Conservation (phyloP, 2,113 vertebrate genomes). For the Hyperopisus bebe region DNA sequence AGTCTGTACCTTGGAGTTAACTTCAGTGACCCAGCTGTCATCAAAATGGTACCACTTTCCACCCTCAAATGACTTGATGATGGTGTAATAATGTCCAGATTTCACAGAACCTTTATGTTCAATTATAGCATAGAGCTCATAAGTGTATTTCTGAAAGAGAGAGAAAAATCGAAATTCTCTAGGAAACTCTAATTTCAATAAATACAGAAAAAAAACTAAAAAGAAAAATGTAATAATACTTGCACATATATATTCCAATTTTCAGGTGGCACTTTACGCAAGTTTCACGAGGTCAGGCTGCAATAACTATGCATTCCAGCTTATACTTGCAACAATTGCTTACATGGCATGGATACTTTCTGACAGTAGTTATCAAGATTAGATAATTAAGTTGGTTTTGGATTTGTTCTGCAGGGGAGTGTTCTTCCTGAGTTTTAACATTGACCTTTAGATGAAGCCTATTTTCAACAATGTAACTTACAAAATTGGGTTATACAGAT, state of each 20-base stretch:
- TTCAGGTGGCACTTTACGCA: not conserved
- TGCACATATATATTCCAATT: not conserved
- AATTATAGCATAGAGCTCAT: conserved; percentile 54
- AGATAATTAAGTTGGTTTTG: too few relatives aligned
- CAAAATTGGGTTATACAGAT: too few relatives aligned
- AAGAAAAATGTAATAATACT: not conserved
- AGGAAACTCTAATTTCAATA: not conserved
- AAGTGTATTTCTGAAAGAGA: conserved; percentile 32
- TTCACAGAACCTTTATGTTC: conserved; percentile 44
- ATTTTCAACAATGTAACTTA: too few relatives aligned
- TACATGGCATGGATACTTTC: too few relatives aligned
- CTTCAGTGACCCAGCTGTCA: conserved; percentile 18
- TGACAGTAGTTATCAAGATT: too few relatives aligned
- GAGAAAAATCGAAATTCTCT: not conserved
- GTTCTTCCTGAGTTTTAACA: too few relatives aligned
- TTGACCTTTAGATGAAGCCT: too few relatives aligned
- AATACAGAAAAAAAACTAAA: not conserved
- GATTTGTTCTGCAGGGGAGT: too few relatives aligned
- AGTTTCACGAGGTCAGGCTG: not conserved
- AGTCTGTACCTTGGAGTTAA: too few relatives aligned
- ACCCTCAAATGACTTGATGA: conserved; percentile 8
- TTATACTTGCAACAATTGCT: too few relatives aligned
- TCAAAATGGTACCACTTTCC: conserved; percentile 45
- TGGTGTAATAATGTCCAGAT: conserved; percentile 46
- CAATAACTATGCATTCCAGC: too few relatives aligned